Conservation (phyloP, 2,113 vertebrate species). For the Poeciliopsis occidentalis region DNA sequence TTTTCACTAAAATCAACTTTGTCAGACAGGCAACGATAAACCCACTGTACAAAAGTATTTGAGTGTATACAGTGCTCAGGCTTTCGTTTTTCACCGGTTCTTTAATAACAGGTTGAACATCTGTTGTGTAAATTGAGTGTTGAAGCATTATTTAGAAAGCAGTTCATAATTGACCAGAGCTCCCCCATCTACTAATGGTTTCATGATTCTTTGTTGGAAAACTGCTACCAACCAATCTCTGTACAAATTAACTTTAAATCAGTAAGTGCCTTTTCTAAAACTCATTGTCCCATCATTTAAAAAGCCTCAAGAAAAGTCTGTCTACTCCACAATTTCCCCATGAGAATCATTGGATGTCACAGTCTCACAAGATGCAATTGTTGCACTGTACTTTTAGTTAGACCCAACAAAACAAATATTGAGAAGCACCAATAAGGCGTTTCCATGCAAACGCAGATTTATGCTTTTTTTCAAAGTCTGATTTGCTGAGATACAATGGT, state of each 20-base stretch:
- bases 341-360: too few relatives aligned
- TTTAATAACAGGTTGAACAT: not conserved
- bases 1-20: not conserved
- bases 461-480: too few relatives aligned
- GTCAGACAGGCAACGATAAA: not conserved
- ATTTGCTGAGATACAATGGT: not conserved
- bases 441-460: too few relatives aligned
- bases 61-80: not conserved
- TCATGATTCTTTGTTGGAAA: not conserved
- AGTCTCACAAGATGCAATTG: not conserved
- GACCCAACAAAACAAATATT: not conserved
- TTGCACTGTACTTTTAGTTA: not conserved
- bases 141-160: too few relatives aligned
- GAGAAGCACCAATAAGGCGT: not conserved
- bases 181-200: not conserved
- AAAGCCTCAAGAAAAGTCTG: too few relatives aligned
- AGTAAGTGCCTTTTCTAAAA: too few relatives aligned
- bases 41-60: not conserved
- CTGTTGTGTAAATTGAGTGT: too few relatives aligned
- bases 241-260: too few relatives aligned
- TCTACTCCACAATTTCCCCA: too few relatives aligned
- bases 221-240: too few relatives aligned
- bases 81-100: not conserved
- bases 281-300: too few relatives aligned
- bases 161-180: too few relatives aligned